Conservation (phyloP, 2,113 vertebrate genomes). For the Pheucticus melanocephalus region DNA sequence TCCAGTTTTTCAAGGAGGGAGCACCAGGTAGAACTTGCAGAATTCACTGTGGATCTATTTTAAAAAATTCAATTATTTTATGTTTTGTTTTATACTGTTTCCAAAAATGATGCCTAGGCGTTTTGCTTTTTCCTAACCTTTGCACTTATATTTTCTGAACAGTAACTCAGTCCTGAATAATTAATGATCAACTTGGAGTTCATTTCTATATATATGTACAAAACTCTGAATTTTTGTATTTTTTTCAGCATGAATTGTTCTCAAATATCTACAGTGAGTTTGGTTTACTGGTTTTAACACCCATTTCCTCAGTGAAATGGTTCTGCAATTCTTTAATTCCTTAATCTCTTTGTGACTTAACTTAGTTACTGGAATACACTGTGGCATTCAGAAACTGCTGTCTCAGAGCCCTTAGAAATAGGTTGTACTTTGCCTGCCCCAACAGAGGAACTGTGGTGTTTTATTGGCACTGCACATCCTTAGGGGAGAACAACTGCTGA, state of each 20-base stretch:
- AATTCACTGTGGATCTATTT: not conserved
- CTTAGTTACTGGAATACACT: not conserved
- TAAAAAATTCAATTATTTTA: not conserved
- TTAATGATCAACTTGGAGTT: not conserved
- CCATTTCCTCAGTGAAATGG: not conserved
- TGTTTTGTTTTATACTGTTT: not conserved
- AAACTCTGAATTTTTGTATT: not conserved
- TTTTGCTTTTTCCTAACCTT: not conserved
- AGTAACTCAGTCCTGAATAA: not conserved
- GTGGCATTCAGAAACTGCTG: not conserved
- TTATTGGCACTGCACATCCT: not conserved
- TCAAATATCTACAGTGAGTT: not conserved
- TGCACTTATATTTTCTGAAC: not conserved
- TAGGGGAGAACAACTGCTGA: not conserved
- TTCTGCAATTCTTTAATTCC: not conserved
- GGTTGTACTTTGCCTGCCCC: not conserved
- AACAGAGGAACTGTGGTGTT: not conserved
- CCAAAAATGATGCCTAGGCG: not conserved
- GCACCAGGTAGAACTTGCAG: not conserved
- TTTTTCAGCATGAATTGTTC: not conserved
- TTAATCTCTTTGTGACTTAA: not conserved
- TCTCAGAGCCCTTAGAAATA: not conserved
- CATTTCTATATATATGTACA: not conserved
- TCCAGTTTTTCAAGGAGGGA: not conserved
- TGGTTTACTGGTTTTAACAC: not conserved